phyloP scores from a whole-genome alignment of 2,888 invertebrate genomes.

The Sarcophaga caerulescens region DNA sequence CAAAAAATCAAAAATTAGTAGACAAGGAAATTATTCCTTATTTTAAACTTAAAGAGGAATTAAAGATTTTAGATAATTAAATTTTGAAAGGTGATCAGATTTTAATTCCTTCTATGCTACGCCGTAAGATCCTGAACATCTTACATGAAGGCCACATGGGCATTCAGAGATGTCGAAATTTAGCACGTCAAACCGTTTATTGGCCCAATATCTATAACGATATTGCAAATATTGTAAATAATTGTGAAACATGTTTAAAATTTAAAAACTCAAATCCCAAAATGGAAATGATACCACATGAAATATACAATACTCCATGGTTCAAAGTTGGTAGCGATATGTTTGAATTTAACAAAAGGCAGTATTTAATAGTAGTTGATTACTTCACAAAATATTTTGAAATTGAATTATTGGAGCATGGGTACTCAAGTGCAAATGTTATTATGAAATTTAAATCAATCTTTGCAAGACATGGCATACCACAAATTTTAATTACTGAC shows the following conservation, averaged over 20 bases:
- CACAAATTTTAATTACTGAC: constrained; percentile 21
- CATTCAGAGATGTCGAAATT: too few relatives aligned
- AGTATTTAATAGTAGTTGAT: constrained; percentile 8
- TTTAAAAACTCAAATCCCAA: constrained; percentile 5
- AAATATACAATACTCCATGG: constrained; percentile 19
- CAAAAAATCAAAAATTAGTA: not conserved
- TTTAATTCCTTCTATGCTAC: too few relatives aligned
- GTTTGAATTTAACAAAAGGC: constrained; percentile 21
- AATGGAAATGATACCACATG: constrained; percentile 10
- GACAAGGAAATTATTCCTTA: not conserved
- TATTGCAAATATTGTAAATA: constrained; percentile 1
- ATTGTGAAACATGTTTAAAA: constrained; percentile 18
- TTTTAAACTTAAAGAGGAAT: too few relatives aligned
- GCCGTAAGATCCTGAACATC: too few relatives aligned
- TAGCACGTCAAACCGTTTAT: too few relatives aligned
- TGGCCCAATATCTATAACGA: not conserved
- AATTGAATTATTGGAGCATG: constrained; percentile 16
- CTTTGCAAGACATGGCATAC: constrained; percentile 27
- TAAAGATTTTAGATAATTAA: too few relatives aligned
- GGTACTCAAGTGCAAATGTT: constrained; percentile 13
- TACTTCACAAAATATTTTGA: constrained; percentile 3
- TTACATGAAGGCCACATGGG: too few relatives aligned
- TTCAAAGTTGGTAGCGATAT: constrained; percentile 33
- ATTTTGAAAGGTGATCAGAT: too few relatives aligned
- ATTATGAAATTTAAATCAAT: constrained; percentile 23